Base-by-base conservation (phyloP, 2,113 vertebrate species). In the Istiophorus platypterus region DNA sequence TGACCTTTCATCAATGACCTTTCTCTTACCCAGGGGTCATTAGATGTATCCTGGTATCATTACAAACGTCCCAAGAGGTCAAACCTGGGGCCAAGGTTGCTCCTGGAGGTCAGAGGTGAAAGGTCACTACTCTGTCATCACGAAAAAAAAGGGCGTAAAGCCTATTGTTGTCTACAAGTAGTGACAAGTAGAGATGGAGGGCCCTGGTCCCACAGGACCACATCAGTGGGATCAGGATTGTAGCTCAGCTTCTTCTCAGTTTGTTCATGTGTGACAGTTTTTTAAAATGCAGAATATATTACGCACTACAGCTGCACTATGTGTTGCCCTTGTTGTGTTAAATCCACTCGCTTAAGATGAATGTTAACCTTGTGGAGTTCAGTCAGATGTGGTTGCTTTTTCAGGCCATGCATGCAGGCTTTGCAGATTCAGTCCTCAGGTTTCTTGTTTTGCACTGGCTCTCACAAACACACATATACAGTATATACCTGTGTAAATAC, bases 1-100 rank as follows among this genome's bases (percentile, higher is more conserved):
- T 90, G 88, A 90, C 90, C 89, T 90, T 91, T 88, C 66, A 82
- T 81, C 72, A 24, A n/a, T 78, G 87, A 78, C 86, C 82, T 74
- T 22, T 74, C 17, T 47, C 14, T 63, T 47, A 65, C 69, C 34
- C 59, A 26, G 80, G 45, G 84, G 90, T 91, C 91, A 87, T 92
- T 91, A 91, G 68, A 76, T 15, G n/a, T 69, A 80, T 87, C 82
- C 88, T 81, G 65, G 73, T 83, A 63, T 90, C 82, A 85, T 89
- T 84, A 88, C 71, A 75, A 70, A 22, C 41, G 63, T 87, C 81
- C 87, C 85, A 27, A 20, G 81, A 87, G 89, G 86, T 89, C 87
- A 86, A 80, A 61, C 15, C 29, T 22, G 52, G 78, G 82, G 87
- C 88, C 86, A 91, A 86, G 78, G 71, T 49, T 73, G 80, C 75